Percentiles rank a stretch among this genome's conserved stretches.
These are phyloP conservation scores for Morpho helenor DNA, from an alignment of 2,888 invertebrate genomes.

Conservation along the genomic window DNA sequence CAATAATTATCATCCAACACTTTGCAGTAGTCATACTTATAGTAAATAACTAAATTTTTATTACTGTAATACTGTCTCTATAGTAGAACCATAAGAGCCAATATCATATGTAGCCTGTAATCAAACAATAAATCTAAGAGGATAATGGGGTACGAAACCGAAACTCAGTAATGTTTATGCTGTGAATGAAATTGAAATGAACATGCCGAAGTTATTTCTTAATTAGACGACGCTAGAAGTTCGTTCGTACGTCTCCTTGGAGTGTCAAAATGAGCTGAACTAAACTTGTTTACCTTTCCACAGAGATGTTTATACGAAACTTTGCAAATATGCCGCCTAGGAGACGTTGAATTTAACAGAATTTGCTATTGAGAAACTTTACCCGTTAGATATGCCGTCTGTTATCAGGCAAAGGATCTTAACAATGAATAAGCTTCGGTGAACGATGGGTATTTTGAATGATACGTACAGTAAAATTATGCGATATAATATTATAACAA, in stretches of 20 bases:
- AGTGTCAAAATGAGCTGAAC: constrained; percentile 70
- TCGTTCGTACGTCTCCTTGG: constrained; percentile 58
- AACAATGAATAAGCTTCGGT: background rate
- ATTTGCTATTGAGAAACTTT: constrained; percentile 19
- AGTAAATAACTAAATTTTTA: constrained; percentile 3
- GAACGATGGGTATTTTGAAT: too few species aligned
- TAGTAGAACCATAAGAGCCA: background rate
- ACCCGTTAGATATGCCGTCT: constrained; percentile 4
- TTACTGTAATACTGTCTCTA: constrained; percentile 4
- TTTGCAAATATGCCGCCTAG: constrained; percentile 55
- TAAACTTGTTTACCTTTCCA: constrained; percentile 66
- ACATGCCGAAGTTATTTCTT: constrained; percentile 62
- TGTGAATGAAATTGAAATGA: constrained; percentile 62
- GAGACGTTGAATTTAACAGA: constrained; percentile 47
- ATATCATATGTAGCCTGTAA: constrained; percentile 7
- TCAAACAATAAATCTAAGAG: constrained; percentile 20
- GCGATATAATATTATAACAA: too few species aligned
- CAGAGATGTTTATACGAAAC: constrained; percentile 62
- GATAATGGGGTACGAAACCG: constrained; percentile 28
- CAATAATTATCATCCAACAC: constrained; percentile 19
- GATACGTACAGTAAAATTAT: too few species aligned
- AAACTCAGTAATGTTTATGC: constrained; percentile 35
- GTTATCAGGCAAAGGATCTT: constrained; percentile 3
- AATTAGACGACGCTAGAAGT: constrained; percentile 59
- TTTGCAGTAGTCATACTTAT: constrained; percentile 15